These are phyloP conservation scores for Brachionus sp. DNA, from an alignment of 1,140 invertebrate species.

Conservation along the genomic window DNA sequence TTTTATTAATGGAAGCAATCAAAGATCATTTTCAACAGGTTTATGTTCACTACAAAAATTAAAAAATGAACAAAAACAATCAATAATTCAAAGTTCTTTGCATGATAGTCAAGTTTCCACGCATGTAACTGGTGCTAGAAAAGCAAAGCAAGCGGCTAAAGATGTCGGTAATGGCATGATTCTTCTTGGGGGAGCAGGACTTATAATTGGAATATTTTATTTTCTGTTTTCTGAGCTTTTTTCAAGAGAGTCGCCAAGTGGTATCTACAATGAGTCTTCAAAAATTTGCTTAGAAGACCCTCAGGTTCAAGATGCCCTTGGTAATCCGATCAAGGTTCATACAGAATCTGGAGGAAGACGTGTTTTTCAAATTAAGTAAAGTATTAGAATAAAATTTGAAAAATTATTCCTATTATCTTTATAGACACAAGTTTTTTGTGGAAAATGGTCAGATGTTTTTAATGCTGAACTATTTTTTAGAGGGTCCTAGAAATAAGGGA, in stretches of 20 bases:
- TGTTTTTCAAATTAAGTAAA: constrained; percentile 36
- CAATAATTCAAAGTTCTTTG: not conserved
- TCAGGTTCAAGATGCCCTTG: constrained; percentile 38
- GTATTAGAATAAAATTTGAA: not conserved
- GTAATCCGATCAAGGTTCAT: constrained; percentile 15
- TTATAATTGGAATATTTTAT: constrained; percentile 31
- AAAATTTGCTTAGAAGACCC: constrained; percentile 24
- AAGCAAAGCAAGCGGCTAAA: constrained; percentile 34
- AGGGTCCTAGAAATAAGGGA: constrained; percentile 15
- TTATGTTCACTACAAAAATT: not conserved
- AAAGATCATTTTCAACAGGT: not conserved
- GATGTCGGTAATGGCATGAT: constrained; percentile 17
- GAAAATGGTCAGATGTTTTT: constrained; percentile 17
- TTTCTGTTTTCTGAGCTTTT: constrained; percentile 27
- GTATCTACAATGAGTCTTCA: constrained; percentile 36
- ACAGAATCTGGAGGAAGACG: not conserved
- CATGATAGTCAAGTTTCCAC: not conserved
- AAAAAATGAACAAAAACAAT: not conserved
- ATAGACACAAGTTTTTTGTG: not conserved
- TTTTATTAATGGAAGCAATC: not conserved
- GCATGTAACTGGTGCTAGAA: constrained; percentile 12
- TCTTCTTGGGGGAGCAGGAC: not conserved
- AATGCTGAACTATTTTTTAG: constrained; percentile 22
- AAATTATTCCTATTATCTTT: not conserved
- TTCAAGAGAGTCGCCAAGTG: constrained; percentile 35